Conservation (phyloP, 2,888 invertebrate genomes). For the Dromius quadrimaculatus region DNA sequence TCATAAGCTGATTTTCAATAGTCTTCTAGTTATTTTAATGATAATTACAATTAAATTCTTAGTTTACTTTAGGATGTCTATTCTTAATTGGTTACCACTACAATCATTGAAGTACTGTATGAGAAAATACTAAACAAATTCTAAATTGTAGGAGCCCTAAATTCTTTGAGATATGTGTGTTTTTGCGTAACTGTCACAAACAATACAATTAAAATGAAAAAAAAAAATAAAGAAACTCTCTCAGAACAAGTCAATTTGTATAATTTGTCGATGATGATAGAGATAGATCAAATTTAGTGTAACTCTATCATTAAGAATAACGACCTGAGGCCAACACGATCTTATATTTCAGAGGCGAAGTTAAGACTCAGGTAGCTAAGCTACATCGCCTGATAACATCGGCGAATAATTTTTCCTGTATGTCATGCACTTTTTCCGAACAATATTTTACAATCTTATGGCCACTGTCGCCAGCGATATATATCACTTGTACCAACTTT, state of each 20-base stretch:
- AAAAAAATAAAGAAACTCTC: no score
- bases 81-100: no score
- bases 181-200: no score
- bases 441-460: constrained; percentile 26
- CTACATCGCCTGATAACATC: constrained; percentile 32
- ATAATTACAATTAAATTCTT: no score
- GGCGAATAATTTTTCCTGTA: constrained; percentile 17
- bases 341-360: constrained; percentile 3
- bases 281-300: background rate
- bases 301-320: constrained; percentile 8
- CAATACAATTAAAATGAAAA: no score
- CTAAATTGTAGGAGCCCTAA: no score
- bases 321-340: background rate
- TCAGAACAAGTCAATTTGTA: background rate
- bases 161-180: no score
- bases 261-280: background rate
- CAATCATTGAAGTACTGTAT: no score
- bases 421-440: constrained; percentile 29
- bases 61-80: no score
- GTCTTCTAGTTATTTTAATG: no score
- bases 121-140: no score
- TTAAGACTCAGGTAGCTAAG: constrained; percentile 26
- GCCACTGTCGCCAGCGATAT: constrained; percentile 2
- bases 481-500: constrained; percentile 8
- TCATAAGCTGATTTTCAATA: no score